Conservation (phyloP, 1,140 invertebrate genomes). For the Bombyx mori region ASM3026992v2 NC_085117.1:9020001-9020500, state of each 20-base stretch:
- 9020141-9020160: slow-evolving; percentile 38
- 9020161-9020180: slow-evolving; percentile 40
- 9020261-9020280: too few species aligned
- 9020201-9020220: too few species aligned
- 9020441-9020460: too few species aligned
- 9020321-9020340: too few species aligned
- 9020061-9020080: slow-evolving; percentile 30
- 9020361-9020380: not conserved
- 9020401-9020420: too few species aligned
- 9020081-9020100: slow-evolving; percentile 45
- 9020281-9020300: not conserved
- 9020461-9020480: too few species aligned
- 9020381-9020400: not conserved
- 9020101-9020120: slow-evolving; percentile 46
- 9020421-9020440: too few species aligned
- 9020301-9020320: slow-evolving; percentile 23
- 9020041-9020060: slow-evolving; percentile 36
- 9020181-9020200: slow-evolving; percentile 6
- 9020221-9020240: too few species aligned
- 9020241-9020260: too few species aligned
- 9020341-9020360: not conserved
- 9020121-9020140: slow-evolving; percentile 50
- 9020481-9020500: too few species aligned
- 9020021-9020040: too few species aligned
- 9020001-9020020: too few species aligned